Evolutionary conservation across 2,797 vertebrate species (phyloP), one percentile per base, ranked within the genome.

Genomic region (Diplodus sargus): DNA sequence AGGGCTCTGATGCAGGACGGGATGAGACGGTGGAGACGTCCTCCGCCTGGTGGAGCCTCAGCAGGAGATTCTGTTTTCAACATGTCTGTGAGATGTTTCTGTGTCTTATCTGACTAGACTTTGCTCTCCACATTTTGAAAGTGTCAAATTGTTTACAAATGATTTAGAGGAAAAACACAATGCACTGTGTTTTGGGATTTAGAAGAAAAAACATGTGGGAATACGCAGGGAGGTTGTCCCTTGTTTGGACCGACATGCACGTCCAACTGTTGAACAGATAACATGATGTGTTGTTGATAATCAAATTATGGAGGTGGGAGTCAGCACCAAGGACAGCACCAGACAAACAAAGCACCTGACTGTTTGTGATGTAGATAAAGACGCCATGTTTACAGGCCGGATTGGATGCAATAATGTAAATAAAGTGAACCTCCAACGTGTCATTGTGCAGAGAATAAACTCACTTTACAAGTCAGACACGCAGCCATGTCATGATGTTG

Each of bases 251-350:
- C 22, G 59, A 5, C 12, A 51, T 48, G 39, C 64, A 28, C 49
- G 18, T 71, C 12, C 23, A 43, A 28, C 16, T 39, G 65, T 70
- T 53, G 58, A 62, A 71, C 34, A 66, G 70, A 54, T 51, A 22
- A 67, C 23, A 51, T 10, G 51, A 56, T 39, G 18, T 76, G 42
- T 70, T 74, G 49, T 60, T 63, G n/a, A 56, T 75, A 0, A 78
- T 63, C 5, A 42, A 39, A 74, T 60, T 71, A 47, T 3, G 25
- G n/a, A 47, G 39, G 69, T 64, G 48, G 10, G 34, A 64, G 74
- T 86, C 80, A 92, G 90, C 67, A 94, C 90, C 91, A 78, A 34
- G 90, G 89, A 93, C 87, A 94, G 91, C 65, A 76, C 86, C 58
- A 83, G 79, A 89, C 69, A 91, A 90, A 86, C 61, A 84, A 65